Conservation (phyloP, 2,113 vertebrate species). For the Dicrurus megarhynchus region DNA sequence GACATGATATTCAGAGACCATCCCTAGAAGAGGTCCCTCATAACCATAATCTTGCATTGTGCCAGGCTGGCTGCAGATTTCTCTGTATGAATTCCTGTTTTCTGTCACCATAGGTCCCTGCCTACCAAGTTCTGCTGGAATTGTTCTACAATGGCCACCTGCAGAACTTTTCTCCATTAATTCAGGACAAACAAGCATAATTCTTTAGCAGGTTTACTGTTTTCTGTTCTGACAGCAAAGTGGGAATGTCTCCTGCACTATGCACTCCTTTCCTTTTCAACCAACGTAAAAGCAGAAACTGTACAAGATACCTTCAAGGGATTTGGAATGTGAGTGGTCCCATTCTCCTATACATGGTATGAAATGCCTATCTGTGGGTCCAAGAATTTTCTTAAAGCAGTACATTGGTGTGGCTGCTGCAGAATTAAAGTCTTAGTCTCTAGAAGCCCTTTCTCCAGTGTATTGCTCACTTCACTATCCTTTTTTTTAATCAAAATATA, state of each 20-base stretch:
- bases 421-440: not conserved
- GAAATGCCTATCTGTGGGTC: not conserved
- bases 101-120: not conserved
- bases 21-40: not conserved
- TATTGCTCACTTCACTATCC: not conserved
- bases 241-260: not conserved
- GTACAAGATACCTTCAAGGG: not conserved
- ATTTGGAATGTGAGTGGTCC: not conserved
- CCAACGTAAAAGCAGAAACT: not conserved
- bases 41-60: not conserved
- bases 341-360: not conserved
- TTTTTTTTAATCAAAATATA: not conserved
- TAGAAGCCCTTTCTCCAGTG: not conserved
- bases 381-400: not conserved
- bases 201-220: not conserved
- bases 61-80: not conserved
- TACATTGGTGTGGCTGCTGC: not conserved
- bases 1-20: not conserved
- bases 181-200: not conserved
- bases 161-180: not conserved
- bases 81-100: not conserved
- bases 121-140: not conserved
- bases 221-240: not conserved
- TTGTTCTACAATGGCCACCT: not conserved
- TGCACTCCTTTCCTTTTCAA: not conserved